Evolutionary conservation across 2,797 vertebrate genomes (phyloP).

Genomic region (Scyliorhinus canicula): DNA sequence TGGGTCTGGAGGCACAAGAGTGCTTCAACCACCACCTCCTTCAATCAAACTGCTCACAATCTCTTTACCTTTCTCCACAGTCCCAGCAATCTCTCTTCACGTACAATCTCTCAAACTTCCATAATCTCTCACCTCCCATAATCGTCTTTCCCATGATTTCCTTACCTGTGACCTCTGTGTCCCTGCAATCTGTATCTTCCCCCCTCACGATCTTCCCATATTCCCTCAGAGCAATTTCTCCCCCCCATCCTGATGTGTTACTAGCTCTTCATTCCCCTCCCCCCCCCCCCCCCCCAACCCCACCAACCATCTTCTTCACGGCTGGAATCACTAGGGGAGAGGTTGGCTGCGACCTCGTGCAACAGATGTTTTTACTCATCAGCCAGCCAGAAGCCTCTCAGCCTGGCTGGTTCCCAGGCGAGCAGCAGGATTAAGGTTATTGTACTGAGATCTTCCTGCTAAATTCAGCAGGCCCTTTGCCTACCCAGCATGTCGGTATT

Average conservation of each 20-base stretch:
- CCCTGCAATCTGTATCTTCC: not conserved
- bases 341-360: not conserved
- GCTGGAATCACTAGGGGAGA: too few species aligned
- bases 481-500: not conserved
- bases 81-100: too few species aligned
- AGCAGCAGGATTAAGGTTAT: not conserved
- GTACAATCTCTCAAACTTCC: not conserved
- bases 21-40: not conserved
- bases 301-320: too few species aligned
- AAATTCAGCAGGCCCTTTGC: not conserved
- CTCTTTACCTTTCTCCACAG: not conserved
- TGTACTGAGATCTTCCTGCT: not conserved
- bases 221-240: not conserved
- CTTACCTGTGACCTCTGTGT: not conserved
- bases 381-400: not conserved
- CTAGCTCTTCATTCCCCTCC: too few species aligned
- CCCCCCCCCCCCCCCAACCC: not conserved
- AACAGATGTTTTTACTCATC: not conserved
- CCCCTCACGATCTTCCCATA: not conserved
- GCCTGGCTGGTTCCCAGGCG: not conserved
- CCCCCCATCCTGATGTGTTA: not conserved
- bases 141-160: not conserved
- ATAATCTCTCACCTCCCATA: not conserved
- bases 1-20: not conserved
- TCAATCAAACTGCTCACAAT: not conserved